A percentile compares a stretch with the other conserved stretches of the same genome.
Evolutionary conservation across 2,113 vertebrate genomes (phyloP).

Genomic region (Chaetodon auriga): DNA sequence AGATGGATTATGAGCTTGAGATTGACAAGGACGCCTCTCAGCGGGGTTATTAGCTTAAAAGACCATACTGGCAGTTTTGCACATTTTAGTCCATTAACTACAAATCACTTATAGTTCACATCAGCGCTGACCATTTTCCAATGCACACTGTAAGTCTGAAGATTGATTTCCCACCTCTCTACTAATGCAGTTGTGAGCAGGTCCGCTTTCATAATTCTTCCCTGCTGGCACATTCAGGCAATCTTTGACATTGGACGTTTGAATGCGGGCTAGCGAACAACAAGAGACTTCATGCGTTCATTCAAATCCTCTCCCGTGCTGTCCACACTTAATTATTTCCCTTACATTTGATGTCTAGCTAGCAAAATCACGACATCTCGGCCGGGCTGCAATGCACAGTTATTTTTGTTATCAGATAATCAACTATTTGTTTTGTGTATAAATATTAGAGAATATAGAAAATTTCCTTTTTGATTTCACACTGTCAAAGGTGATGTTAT

Average conservation of each 20-base stretch:
- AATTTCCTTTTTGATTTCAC: neutral
- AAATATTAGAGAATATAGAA: neutral
- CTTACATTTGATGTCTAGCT: neutral
- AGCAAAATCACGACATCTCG: neutral
- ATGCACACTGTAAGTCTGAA: conserved; percentile 25
- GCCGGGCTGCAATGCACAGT: too few species aligned
- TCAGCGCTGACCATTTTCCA: conserved; percentile 52
- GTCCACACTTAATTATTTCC: neutral
- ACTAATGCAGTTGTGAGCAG: conserved; percentile 18
- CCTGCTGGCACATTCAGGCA: conserved; percentile 9
- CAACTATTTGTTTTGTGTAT: neutral
- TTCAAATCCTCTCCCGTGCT: neutral
- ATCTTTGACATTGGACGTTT: conserved; percentile 21
- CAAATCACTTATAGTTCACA: conserved; percentile 61
- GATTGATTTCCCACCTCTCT: conserved; percentile 43
- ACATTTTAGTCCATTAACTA: conserved; percentile 59
- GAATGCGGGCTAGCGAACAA: neutral
- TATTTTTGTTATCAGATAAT: neutral
- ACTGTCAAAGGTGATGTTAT: neutral
- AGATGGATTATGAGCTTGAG: conserved; percentile 68
- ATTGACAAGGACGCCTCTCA: conserved; percentile 66
- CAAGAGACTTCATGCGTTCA: neutral
- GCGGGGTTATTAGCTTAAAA: conserved; percentile 58
- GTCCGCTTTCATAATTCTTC: conserved; percentile 30
- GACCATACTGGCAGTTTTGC: conserved; percentile 50